Evolutionary conservation across 2,888 invertebrate genomes (phyloP).

Genomic region (Ramazzottius varieornatus): DNA sequence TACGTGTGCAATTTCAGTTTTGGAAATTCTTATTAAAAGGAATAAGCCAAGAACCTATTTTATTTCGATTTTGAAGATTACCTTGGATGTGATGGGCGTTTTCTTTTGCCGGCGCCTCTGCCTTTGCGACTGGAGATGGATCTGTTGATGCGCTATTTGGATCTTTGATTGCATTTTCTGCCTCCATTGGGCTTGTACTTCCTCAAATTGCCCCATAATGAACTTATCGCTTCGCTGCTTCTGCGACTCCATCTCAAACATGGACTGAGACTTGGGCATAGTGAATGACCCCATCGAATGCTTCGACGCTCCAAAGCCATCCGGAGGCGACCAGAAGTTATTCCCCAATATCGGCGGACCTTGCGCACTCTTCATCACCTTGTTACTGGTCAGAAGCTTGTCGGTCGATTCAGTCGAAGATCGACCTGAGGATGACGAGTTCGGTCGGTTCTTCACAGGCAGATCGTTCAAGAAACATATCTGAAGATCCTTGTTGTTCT

Average conservation of each 20-base stretch:
- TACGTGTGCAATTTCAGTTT: too few relatives aligned
- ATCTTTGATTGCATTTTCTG: conserved; percentile 55
- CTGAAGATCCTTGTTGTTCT: conserved; percentile 53
- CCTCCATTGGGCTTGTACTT: conserved; percentile 50
- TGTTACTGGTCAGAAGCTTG: conserved; percentile 9
- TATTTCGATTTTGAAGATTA: too few relatives aligned
- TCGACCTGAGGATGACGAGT: background rate
- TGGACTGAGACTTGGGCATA: background rate
- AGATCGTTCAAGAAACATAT: conserved; percentile 78
- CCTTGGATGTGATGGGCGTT: conserved; percentile 61
- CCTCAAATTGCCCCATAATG: conserved; percentile 19
- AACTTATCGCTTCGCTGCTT: background rate
- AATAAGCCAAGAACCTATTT: too few relatives aligned
- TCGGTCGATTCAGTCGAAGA: background rate
- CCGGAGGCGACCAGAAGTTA: conserved; percentile 4
- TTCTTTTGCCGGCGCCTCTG: conserved; percentile 24
- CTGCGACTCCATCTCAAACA: background rate
- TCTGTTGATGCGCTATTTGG: background rate
- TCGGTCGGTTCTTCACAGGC: background rate
- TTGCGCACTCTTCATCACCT: conserved; percentile 10
- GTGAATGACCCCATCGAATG: background rate
- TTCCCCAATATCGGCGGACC: conserved; percentile 2
- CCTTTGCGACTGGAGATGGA: conserved; percentile 49
- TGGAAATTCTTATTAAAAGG: too few relatives aligned
- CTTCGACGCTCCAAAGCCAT: background rate